Evolutionary conservation across 2,888 invertebrate species (phyloP), one percentile per base, ranked within the genome.

Genomic region (Diarsia rubi): DNA sequence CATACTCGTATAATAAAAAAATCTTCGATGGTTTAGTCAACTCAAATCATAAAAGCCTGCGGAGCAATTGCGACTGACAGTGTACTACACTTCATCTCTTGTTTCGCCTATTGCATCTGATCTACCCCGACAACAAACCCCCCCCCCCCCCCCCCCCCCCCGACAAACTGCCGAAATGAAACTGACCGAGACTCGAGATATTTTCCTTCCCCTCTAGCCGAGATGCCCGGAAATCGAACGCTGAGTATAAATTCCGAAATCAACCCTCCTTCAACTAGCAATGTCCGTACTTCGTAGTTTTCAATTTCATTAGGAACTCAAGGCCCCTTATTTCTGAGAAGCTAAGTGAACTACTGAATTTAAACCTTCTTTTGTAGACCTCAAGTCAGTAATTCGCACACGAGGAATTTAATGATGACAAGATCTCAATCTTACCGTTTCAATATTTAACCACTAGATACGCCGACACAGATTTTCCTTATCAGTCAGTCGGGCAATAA

Each of bases 361-460:
- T n/a, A 42, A 62, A 42, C 42, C 62, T 42, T 62, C 6, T 62
- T 42, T 42, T 62, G n/a, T 42, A 67, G 24, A 67, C 24, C 11
- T 37, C 16, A 42, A 63, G 19, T n/a, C 24, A 9, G n/a, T 73
- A 19, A n/a, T 27, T 60, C 21, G 1, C 73, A 42, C 1, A 47
- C 24, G 31, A 12, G 4, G 1, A 65, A n/a, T 65, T 59, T 24
- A 37, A 74, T 37, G 44, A 65, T 60, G 49, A 52, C 19, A 63
- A 47, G 47, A 59, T 59, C n/a, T 49, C 69, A 81, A 74, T 71
- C 64, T 69, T 59, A 31, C 44, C 9, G 54, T 63, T 69, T 54
- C 69, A 83, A 76, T 80, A 73, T 83, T 83, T 83, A 72, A 52
- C 49, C 6, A 52, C 68, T 54, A 81, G 64, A 77, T 73, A 75